Evolutionary conservation across 1,140 invertebrate species (phyloP), one percentile per base, ranked within the genome.

Genomic region (Acyrthosiphon pisum): DNA sequence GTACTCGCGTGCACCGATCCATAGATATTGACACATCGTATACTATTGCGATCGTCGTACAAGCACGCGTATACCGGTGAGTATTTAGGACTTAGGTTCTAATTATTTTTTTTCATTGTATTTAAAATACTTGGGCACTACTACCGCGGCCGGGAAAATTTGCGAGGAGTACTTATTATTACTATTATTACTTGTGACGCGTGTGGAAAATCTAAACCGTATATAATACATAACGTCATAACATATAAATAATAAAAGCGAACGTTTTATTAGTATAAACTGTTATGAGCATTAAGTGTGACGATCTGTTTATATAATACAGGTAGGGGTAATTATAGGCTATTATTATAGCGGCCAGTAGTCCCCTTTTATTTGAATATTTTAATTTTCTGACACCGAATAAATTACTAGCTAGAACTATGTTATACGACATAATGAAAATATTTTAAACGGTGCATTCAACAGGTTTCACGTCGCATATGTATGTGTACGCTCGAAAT

Each of bases 371-470:
- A 88, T 50, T 41, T 22, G 18, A 88, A 88, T 88, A 88, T 88
- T 88, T 88, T 50, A 88, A 88, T 88, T 88, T 50, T 41, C n/a
- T 50, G n/a, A 89, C 48, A n/a, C 87, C 48, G 87, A 89, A 89
- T 53, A 53, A 89, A 89, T 89, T 53, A 89, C n/a, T 22, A 6
- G 30, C n/a, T 22, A 6, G 30, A 7, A 46, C 48, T 50, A 11
- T 3, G 50, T 53, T 23, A 22, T 23, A 89, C 86, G 44, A 87
- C 6, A n/a, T 20, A 50, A 35, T 50, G 87, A 89, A 89, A 50
- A 89, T 53, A 53, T 53, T 53, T 53, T 37, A 89, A 89, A 89
- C 20, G 48, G 41, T 6, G n/a, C n/a, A 35, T 53, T 89, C 87
- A 89, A 89, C 87, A 89, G 48, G 87, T 88, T 23, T 87, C n/a